These are phyloP conservation scores for Drosophila baimaii DNA, from an alignment of 1,140 invertebrate species.

Conservation along the genomic window DNA sequence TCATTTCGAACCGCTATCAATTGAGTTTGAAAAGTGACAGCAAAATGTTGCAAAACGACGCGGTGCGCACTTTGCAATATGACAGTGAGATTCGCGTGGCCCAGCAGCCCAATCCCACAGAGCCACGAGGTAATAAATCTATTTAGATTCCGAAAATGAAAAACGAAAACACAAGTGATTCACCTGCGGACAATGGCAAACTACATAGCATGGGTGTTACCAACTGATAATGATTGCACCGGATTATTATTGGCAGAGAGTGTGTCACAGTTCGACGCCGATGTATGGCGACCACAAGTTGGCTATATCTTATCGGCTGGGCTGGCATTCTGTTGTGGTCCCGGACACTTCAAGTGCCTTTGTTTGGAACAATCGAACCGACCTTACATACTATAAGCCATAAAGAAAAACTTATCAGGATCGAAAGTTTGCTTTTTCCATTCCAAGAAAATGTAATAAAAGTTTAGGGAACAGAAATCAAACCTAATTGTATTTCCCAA, in stretches of 20 bases:
- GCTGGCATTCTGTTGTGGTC: too few relatives aligned
- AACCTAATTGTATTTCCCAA: neutral
- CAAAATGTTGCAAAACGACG: slow-evolving; percentile 81
- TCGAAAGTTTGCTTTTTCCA: neutral
- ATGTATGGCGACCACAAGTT: slow-evolving; percentile 39
- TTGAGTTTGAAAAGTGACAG: slow-evolving; percentile 29
- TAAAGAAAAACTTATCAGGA: slow-evolving; percentile 30
- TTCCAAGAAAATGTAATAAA: slow-evolving; percentile 28
- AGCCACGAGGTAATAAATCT: slow-evolving; percentile 69
- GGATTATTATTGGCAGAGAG: slow-evolving; percentile 49
- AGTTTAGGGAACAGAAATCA: neutral
- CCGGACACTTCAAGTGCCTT: slow-evolving; percentile 60
- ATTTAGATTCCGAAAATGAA: neutral
- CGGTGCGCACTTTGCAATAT: slow-evolving; percentile 78
- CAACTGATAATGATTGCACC: slow-evolving; percentile 56
- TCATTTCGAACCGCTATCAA: slow-evolving; percentile 47
- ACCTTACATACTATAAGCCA: slow-evolving; percentile 26
- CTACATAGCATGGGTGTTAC: too few relatives aligned
- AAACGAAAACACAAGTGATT: slow-evolving; percentile 41
- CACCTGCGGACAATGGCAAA: slow-evolving; percentile 34
- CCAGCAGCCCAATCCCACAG: slow-evolving; percentile 52
- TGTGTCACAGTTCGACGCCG: slow-evolving; percentile 52
- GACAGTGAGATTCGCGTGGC: slow-evolving; percentile 80
- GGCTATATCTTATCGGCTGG: slow-evolving; percentile 76
- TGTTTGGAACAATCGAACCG: slow-evolving; percentile 47